Evolutionary conservation across 2,113 vertebrate genomes (phyloP).

Genomic region (Centrocercus urophasianus): DNA sequence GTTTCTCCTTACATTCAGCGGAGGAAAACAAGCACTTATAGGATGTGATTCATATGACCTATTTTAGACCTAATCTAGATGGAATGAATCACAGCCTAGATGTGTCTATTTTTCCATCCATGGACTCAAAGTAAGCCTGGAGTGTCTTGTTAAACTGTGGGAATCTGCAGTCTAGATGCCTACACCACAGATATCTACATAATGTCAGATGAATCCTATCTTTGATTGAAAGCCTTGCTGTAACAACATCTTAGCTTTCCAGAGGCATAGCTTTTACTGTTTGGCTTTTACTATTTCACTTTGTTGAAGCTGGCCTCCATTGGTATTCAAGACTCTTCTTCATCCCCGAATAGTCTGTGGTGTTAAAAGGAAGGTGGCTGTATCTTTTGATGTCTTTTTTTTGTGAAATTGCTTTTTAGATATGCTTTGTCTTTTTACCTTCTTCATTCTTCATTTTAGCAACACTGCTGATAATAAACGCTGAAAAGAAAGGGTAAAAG

Average conservation of each 20-base stretch:
- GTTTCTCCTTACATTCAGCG: not conserved
- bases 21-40: not conserved
- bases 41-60: not conserved
- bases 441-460: not conserved
- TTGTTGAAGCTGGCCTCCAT: not conserved
- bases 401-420: not conserved
- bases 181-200: not conserved
- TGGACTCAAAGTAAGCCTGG: not conserved
- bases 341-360: not conserved
- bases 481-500: not conserved
- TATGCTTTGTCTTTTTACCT: not conserved
- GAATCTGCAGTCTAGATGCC: not conserved
- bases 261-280: not conserved
- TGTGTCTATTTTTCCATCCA: not conserved
- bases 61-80: not conserved
- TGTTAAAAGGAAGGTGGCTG: not conserved
- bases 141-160: not conserved
- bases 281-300: not conserved
- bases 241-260: not conserved
- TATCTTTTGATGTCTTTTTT: not conserved
- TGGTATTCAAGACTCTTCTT: not conserved
- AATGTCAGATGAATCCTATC: not conserved
- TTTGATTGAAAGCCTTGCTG: not conserved
- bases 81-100: not conserved
- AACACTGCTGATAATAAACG: not conserved